These are phyloP conservation scores for Ophion obscuratus DNA, from an alignment of 2,888 invertebrate species.

Conservation along the genomic window DNA sequence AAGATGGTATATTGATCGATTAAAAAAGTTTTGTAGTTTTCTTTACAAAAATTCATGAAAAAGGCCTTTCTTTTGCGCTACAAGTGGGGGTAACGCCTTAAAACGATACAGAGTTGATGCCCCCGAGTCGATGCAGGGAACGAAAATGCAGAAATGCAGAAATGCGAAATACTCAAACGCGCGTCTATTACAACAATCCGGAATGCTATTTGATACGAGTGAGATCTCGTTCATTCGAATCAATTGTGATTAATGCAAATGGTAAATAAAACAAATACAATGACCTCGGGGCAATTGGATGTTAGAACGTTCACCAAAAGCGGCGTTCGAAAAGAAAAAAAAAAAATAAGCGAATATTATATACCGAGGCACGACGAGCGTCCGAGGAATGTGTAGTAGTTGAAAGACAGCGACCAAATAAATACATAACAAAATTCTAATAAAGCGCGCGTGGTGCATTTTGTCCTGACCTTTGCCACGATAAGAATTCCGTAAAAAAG, in stretches of 20 bases:
- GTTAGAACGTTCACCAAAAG: conserved; percentile 14
- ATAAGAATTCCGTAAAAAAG: conserved; percentile 14
- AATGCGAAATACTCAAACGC: too few relatives aligned
- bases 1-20: too few relatives aligned
- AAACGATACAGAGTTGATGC: too few relatives aligned
- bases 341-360: too few relatives aligned
- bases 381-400: background rate
- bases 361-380: background rate
- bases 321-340: background rate
- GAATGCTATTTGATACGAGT: background rate
- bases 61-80: too few relatives aligned
- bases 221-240: conserved; percentile 14
- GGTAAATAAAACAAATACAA: conserved; percentile 30
- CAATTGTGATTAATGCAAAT: conserved; percentile 18
- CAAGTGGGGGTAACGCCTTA: too few relatives aligned
- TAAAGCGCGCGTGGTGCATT: conserved; percentile 11
- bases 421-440: conserved; percentile 21
- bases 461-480: conserved; percentile 41
- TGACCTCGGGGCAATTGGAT: conserved; percentile 13
- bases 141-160: too few relatives aligned
- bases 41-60: too few relatives aligned
- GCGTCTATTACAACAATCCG: too few relatives aligned
- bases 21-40: too few relatives aligned
- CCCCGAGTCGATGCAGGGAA: too few relatives aligned
- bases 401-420: conserved; percentile 27